These are phyloP conservation scores for Falco punctatus DNA, from an alignment of 2,113 vertebrate genomes.

Conservation along the genomic window DNA sequence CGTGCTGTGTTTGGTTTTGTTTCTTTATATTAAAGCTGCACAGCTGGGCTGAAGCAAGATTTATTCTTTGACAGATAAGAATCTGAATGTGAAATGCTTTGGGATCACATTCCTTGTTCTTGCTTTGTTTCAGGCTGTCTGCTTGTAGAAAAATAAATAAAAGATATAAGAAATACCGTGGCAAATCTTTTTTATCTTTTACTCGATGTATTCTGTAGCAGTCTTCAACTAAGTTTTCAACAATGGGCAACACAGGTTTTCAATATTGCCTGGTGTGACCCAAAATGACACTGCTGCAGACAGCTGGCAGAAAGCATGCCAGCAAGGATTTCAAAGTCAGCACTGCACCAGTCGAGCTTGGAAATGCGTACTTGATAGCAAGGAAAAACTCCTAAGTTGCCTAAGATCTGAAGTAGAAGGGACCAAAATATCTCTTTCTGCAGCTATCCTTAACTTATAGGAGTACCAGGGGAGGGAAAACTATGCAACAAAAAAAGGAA, in stretches of 20 bases:
- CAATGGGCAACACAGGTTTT: neutral
- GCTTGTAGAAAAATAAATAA: neutral
- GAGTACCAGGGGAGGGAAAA: neutral
- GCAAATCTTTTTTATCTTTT: neutral
- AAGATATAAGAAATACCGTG: neutral
- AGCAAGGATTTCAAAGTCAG: neutral
- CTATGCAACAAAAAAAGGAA: neutral
- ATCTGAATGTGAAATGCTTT: neutral
- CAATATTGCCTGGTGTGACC: neutral
- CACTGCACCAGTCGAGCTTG: rapidly evolving
- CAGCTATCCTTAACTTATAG: neutral
- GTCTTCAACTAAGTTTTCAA: neutral
- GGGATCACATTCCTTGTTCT: neutral
- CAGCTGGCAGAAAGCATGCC: neutral
- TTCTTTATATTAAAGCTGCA: neutral
- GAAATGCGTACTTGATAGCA: neutral
- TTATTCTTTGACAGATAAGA: neutral
- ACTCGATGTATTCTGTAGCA: neutral
- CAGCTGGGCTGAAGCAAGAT: neutral
- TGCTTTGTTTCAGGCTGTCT: neutral
- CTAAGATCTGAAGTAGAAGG: neutral
- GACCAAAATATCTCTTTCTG: neutral
- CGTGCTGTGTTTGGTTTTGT: neutral
- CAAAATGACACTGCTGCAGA: neutral
- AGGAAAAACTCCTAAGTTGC: neutral